Evolutionary conservation across 2,113 vertebrate genomes (phyloP).

Genomic region (Etheostoma cragini): DNA sequence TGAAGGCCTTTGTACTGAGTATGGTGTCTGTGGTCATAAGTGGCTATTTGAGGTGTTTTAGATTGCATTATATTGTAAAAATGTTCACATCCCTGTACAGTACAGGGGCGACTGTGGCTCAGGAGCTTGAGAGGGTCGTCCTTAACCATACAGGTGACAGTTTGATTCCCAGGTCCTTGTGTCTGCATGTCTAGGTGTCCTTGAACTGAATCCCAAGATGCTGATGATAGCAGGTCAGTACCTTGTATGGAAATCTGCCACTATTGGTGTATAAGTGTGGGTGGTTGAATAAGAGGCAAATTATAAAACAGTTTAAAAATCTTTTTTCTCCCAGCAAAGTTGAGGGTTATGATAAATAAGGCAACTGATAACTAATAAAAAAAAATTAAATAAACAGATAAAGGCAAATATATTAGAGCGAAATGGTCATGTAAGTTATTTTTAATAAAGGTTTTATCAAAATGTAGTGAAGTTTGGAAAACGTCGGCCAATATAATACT

Average conservation of each 20-base stretch:
- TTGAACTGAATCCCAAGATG: no score
- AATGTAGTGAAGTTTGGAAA: not conserved
- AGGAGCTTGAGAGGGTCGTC: no score
- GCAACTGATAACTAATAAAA: not conserved
- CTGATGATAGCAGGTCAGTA: no score
- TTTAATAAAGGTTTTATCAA: constrained; percentile 11
- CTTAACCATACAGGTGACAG: no score
- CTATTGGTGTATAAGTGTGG: no score
- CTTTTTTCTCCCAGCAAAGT: not conserved
- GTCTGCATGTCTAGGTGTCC: no score
- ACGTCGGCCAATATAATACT: not conserved
- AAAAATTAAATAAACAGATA: not conserved
- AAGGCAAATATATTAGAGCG: not conserved
- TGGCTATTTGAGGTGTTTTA: not conserved
- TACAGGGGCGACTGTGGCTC: no score
- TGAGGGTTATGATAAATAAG: not conserved
- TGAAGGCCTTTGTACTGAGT: not conserved
- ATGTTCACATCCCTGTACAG: not conserved
- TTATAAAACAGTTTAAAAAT: not conserved
- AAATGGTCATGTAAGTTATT: not conserved
- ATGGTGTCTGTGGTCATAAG: not conserved
- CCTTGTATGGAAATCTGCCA: no score
- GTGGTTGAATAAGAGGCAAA: no score
- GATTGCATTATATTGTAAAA: not conserved
- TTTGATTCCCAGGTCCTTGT: no score